Evolutionary conservation across 92 coral and sea anemone species (phyloP), one percentile per base, ranked within the genome.

Genomic region (Actinostola sp.): DNA sequence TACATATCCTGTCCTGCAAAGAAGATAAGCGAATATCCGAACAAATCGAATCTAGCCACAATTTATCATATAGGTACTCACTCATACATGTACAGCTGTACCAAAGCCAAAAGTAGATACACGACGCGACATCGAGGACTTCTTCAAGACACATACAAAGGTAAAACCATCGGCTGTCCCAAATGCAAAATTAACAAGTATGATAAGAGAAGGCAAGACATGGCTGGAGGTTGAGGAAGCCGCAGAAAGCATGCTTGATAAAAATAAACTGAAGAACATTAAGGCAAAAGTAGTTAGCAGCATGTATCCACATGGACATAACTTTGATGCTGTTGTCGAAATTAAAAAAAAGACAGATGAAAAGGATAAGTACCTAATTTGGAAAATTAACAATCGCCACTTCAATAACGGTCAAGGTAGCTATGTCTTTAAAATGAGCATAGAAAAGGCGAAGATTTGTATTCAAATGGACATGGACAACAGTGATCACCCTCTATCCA

Each of bases 371-470:
- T 73, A 72, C 16, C 54, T 63, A 6, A 45, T 82, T 35, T 82
- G 72, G 73, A 82, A 82, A 30, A 58, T 68, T 15, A 82, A 74
- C 56, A 65, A 81, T 29, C 65, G 81, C 20, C 21, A 64, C 49
- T 65, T 64, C 60, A 82, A 74, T 48, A 77, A 77, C 49, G 78
- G 84, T 7, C 82, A 84, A 48, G 66, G 64, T 30, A 77, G 75
- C 15, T 59, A 46, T 54, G 80, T 63, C 20, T 84, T 77, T 39
- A 68, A 63, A 25, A 58, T 50, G 52, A 76, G 79, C 55, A 76
- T 13, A 34, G 26, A 66, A 28, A 44, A 43, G 32, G 58, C 63
- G 2, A 44, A 76, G 30, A 70, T 61, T 1, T 70, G 71, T 12
- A 20, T 67, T 20, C 75, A 61, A 25, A 83, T 70, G 88, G 79